These are phyloP conservation scores for Meles meles DNA, from an alignment of 2,113 vertebrate genomes.

Conservation along the genomic window DNA sequence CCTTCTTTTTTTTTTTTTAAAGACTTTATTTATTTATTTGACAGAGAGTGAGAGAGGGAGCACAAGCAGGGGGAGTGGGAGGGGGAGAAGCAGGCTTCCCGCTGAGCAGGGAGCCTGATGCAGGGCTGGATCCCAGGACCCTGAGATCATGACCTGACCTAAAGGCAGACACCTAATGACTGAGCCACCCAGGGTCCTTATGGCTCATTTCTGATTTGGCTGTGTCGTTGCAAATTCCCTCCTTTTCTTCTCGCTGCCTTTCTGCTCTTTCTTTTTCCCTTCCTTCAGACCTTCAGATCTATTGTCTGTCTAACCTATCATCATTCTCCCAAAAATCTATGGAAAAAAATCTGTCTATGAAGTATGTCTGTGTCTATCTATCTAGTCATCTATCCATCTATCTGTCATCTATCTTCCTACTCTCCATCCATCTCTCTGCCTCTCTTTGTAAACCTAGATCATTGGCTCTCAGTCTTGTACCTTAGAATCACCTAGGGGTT, in stretches of 20 bases:
- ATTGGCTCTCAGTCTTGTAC: not conserved
- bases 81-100: too few relatives aligned
- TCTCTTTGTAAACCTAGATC: not conserved
- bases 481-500: not conserved
- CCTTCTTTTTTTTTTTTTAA: too few relatives aligned
- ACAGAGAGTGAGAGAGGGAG: too few relatives aligned
- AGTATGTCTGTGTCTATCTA: not conserved
- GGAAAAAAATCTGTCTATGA: not conserved
- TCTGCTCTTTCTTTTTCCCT: not conserved
- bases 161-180: too few relatives aligned
- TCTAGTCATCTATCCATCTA: not conserved
- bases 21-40: too few relatives aligned
- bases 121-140: too few relatives aligned
- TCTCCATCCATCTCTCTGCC: not conserved
- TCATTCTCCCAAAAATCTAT: not conserved
- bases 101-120: too few relatives aligned
- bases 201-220: not conserved
- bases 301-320: not conserved
- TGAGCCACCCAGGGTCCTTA: not conserved
- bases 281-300: not conserved
- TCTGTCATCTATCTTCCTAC: not conserved
- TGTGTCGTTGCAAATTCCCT: not conserved
- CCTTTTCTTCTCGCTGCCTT: not conserved
- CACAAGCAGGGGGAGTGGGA: too few relatives aligned
- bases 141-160: too few relatives aligned